Percentiles rank a stretch among this genome's conserved stretches.
These are phyloP conservation scores for Temnothorax rugatulus DNA, from an alignment of 2,888 invertebrate species.

Conservation along the genomic window DNA sequence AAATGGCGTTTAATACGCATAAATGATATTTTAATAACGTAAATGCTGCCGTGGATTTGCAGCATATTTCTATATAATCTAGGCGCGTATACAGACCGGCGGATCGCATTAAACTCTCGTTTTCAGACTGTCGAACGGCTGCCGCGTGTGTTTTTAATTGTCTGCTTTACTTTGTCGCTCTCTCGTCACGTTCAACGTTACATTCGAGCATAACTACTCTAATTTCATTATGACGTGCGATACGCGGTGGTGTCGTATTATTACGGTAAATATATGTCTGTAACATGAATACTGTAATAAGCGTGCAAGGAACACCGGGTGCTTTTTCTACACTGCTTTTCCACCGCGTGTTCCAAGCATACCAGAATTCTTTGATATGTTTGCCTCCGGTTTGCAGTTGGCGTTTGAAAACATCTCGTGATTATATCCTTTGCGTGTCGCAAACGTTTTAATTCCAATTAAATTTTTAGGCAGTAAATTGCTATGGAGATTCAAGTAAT, in stretches of 20 bases:
- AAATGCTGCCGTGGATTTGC: conserved; percentile 26
- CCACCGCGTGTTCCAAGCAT: not conserved
- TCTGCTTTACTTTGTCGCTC: conserved; percentile 20
- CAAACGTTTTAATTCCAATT: not conserved
- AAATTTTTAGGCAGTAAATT: too few relatives aligned
- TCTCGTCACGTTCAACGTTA: conserved; percentile 34
- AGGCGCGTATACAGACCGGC: not conserved
- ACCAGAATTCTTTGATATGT: conserved; percentile 15
- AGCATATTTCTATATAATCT: conserved; percentile 26
- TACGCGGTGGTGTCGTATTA: not conserved
- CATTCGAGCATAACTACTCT: conserved; percentile 33
- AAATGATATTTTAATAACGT: conserved; percentile 33
- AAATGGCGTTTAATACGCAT: not conserved
- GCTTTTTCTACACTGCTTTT: not conserved
- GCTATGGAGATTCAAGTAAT: not conserved
- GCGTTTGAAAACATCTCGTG: not conserved
- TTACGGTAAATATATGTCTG: conserved; percentile 28
- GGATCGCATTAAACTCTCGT: conserved; percentile 34
- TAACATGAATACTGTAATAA: conserved; percentile 15
- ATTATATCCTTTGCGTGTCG: not conserved
- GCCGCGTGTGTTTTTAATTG: conserved; percentile 40
- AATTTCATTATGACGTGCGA: conserved; percentile 38
- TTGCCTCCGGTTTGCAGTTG: not conserved
- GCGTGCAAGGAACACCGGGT: not conserved
- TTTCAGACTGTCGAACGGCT: conserved; percentile 1